Conservation (phyloP, 2,113 vertebrate genomes). For the Colinus virginianus region DNA sequence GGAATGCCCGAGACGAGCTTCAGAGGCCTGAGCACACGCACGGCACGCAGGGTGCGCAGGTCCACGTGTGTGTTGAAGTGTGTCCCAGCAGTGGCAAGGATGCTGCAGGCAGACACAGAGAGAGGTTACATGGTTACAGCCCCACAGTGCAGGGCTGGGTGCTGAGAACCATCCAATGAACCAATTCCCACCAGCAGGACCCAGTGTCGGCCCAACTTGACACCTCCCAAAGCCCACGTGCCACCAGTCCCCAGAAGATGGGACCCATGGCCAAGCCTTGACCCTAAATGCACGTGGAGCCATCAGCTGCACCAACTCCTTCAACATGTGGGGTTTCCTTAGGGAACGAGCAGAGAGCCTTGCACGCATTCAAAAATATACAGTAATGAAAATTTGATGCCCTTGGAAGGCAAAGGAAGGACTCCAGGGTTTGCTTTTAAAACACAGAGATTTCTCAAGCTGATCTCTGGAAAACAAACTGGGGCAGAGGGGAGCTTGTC, state of each 20-base stretch:
- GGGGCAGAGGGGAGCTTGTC: not conserved
- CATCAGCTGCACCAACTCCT: not conserved
- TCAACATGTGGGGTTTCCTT: not conserved
- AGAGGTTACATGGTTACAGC: conserved; percentile 36
- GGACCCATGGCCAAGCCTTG: not conserved
- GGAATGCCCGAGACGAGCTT: conserved; percentile 98
- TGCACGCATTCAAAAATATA: conserved; percentile 19
- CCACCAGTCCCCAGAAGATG: accelerated
- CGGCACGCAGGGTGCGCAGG: conserved; percentile 93
- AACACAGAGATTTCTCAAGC: not conserved
- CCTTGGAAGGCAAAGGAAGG: conserved; percentile 38
- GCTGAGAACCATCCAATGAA: not conserved
- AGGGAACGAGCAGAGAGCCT: not conserved
- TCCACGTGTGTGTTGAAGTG: conserved; percentile 98
- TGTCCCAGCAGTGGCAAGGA: conserved; percentile 93
- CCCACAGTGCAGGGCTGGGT: not conserved
- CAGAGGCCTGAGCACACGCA: conserved; percentile 93
- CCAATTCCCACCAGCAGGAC: not conserved
- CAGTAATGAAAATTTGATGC: conserved; percentile 56
- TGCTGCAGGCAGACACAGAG: conserved; percentile 80
- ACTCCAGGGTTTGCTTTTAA: conserved; percentile 41
- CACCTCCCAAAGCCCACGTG: not conserved
- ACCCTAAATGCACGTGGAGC: not conserved
- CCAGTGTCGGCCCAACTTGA: accelerated
- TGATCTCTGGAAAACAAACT: conserved; percentile 1